A percentile compares a stretch with the other conserved stretches of the same genome.
Conservation (phyloP, 1,140 invertebrate species). For the Drosophila sturtevanti region DNA sequence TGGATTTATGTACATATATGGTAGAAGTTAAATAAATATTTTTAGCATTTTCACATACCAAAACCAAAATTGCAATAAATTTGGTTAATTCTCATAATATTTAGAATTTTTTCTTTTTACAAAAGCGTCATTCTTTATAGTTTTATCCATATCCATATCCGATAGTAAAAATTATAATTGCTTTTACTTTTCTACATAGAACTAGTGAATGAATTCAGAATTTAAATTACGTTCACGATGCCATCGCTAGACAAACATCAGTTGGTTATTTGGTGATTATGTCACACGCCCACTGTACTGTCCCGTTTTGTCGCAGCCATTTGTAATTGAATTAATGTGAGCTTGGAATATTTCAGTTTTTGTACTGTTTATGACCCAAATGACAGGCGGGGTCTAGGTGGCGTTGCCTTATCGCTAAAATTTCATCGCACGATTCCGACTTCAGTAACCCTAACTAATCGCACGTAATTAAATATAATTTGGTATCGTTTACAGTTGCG, state of each 20-base stretch:
- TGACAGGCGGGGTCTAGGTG: constrained; percentile 46
- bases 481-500: constrained; percentile 80
- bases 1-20: too few relatives aligned
- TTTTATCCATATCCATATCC: too few relatives aligned
- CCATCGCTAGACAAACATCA: constrained; percentile 18
- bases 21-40: too few relatives aligned
- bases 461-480: constrained; percentile 82
- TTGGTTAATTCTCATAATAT: too few relatives aligned
- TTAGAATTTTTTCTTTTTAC: too few relatives aligned
- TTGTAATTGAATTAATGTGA: constrained; percentile 80
- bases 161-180: too few relatives aligned
- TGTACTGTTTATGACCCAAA: constrained; percentile 58
- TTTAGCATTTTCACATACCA: too few relatives aligned
- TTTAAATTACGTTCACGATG: neutral
- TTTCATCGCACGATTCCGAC: constrained; percentile 70
- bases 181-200: neutral
- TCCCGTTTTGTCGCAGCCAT: constrained; percentile 66
- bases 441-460: constrained; percentile 82
- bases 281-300: constrained; percentile 66
- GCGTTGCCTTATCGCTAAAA: constrained; percentile 64
- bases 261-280: constrained; percentile 60
- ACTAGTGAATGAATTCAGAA: neutral
- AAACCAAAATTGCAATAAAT: too few relatives aligned
- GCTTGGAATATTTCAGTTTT: constrained; percentile 32
- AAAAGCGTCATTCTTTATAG: too few relatives aligned